These are phyloP conservation scores for Callaeas wilsoni DNA, from an alignment of 2,113 vertebrate species.

Conservation along the genomic window DNA sequence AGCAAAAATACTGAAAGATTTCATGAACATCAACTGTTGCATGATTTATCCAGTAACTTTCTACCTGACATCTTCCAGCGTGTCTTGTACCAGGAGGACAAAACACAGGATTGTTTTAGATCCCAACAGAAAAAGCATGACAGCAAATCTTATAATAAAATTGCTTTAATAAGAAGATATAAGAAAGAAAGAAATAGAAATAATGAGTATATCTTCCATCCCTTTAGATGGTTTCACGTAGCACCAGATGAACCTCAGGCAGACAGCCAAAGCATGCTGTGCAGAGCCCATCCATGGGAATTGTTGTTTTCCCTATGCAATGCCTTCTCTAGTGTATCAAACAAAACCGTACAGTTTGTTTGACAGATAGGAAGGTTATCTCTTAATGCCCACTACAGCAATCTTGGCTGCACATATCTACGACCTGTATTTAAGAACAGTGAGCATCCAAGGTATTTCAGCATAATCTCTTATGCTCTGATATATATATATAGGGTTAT, in stretches of 20 bases:
- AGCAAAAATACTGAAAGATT: background rate
- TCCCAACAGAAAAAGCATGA: background rate
- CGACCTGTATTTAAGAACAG: background rate
- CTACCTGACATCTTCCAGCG: background rate
- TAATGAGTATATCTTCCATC: background rate
- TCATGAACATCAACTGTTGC: background rate
- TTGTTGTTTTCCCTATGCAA: background rate
- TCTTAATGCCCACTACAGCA: background rate
- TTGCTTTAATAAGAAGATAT: background rate
- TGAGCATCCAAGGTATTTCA: background rate
- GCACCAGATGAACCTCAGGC: background rate
- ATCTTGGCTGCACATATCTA: background rate
- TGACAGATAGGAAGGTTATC: background rate
- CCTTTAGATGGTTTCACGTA: background rate
- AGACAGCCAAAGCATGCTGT: rapidly evolving
- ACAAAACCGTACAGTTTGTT: background rate
- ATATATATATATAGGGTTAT: background rate
- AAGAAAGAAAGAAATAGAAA: background rate
- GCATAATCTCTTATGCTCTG: background rate
- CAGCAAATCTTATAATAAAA: background rate
- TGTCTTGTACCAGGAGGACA: background rate
- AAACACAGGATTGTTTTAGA: background rate
- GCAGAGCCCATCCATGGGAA: background rate
- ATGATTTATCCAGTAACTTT: background rate
- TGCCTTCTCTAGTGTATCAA: background rate